Evolutionary conservation across 2,113 vertebrate species (phyloP).

Genomic region (Embiotoca jacksoni): DNA sequence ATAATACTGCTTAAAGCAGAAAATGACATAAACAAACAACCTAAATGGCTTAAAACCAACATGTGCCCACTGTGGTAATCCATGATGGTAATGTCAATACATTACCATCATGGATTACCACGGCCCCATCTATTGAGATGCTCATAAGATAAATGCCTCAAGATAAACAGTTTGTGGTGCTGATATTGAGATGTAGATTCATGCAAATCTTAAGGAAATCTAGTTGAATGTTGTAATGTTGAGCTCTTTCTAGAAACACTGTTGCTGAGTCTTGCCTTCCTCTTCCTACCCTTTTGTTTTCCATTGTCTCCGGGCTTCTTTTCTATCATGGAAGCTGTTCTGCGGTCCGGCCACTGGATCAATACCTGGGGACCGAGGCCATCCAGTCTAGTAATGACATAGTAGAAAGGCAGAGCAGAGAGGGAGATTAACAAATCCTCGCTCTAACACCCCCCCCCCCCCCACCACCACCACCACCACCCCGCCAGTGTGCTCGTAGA

Average conservation of each 20-base stretch:
- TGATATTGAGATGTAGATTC: too few species aligned
- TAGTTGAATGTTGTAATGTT: not conserved
- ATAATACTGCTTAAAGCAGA: too few species aligned
- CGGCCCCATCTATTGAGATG: too few species aligned
- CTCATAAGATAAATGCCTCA: too few species aligned
- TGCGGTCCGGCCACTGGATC: constrained; percentile 66
- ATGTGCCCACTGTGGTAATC: too few species aligned
- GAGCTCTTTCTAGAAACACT: constrained; percentile 5
- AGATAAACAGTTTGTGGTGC: not conserved
- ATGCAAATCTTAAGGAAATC: not conserved
- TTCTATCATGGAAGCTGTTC: constrained; percentile 57
- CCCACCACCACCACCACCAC: constrained; percentile 56
- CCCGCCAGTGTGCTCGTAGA: constrained; percentile 10
- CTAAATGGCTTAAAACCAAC: too few species aligned
- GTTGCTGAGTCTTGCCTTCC: constrained; percentile 8
- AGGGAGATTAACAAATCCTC: constrained; percentile 68
- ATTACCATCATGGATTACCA: too few species aligned
- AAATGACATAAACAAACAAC: too few species aligned
- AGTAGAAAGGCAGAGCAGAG: constrained; percentile 43
- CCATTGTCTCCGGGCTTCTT: constrained; percentile 32
- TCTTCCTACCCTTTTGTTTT: constrained; percentile 25
- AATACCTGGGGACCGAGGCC: constrained; percentile 68
- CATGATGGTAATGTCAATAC: too few species aligned
- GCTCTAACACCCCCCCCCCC: constrained; percentile 52
- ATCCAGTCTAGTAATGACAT: constrained; percentile 68